Percentiles rank a stretch among this genome's conserved stretches.
Conservation (phyloP, 2,888 invertebrate species). For the Phragmatobia fuliginosa region DNA sequence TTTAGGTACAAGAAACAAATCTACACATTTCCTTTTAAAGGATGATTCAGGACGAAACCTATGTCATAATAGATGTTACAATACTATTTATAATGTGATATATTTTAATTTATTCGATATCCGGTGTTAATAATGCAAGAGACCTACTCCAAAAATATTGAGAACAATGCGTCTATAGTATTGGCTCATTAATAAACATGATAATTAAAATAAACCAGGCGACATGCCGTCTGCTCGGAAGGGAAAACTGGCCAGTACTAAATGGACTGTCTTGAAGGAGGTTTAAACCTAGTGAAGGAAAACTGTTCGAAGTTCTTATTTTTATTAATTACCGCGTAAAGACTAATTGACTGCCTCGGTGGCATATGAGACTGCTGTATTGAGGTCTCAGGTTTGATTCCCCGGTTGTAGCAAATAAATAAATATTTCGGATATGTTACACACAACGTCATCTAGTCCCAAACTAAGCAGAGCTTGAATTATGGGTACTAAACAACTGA, state of each 20-base stretch:
- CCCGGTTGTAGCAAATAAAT: too few species aligned
- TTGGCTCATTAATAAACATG: constrained; percentile 5
- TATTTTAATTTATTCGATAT: constrained; percentile 4
- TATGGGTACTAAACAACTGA: too few species aligned
- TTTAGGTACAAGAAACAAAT: background rate
- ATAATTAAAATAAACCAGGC: background rate
- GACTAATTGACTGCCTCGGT: too few species aligned
- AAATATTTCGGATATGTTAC: too few species aligned
- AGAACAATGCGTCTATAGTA: constrained; percentile 9
- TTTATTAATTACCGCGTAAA: too few species aligned
- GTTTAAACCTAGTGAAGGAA: background rate
- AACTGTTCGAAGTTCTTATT: too few species aligned
- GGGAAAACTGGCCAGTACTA: background rate
- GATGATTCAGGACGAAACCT: background rate
- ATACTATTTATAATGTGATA: background rate
- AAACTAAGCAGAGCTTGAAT: too few species aligned
- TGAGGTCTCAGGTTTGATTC: too few species aligned
- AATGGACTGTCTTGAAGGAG: background rate
- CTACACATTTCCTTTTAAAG: background rate
- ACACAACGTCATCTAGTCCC: too few species aligned
- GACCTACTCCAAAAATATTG: background rate
- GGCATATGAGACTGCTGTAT: too few species aligned
- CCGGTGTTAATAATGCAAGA: background rate
- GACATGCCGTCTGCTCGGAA: constrained; percentile 6
- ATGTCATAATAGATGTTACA: background rate